Base-by-base conservation (phyloP, 2,797 vertebrate species). In the Lacerta viridis region DNA sequence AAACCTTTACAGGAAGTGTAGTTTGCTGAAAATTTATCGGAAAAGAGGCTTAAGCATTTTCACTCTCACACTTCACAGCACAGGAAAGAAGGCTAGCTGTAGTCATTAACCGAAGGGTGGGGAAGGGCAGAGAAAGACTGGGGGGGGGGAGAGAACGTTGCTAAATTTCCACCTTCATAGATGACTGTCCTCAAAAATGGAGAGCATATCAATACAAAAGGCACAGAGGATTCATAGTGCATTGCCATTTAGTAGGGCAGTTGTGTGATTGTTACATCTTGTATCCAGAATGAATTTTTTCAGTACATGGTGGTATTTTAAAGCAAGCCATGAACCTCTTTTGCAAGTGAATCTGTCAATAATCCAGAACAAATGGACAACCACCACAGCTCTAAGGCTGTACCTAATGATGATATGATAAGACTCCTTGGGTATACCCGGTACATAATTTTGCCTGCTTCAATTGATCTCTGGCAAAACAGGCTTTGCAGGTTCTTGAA, bases 51-150 rank as follows among this genome's bases (percentile, higher is more conserved):
- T 84, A 91, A 29, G 1, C 8, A 2, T 43, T 66, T 90, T 23
- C 8, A 69, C 6, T 88, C 15, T 89, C 7, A 33, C 3, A 71
- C 1, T 88, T 85, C 79, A 8, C 75, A 90, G 80, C 41, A 50
- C 76, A 76, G 80, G 69, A 91, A 88, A 88, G 83, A 92, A 77
- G 76, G 66, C 39, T 87, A 83, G 84, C 46, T 90, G 29, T 43
- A 43, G 5, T 76, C 55, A 36, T 46, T 90, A 79, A 69, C 43
- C 87, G 18, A 46, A 88, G 80, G 85, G n/a, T 80, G 1, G 3
- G 41, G 59, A 86, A 89, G 55, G 29, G 69, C 8, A 85, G 84
- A 88, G 66, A 86, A 93, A 72, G 15, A 27, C 18, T 25, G 17
- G 75, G n/a, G 20, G 9, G 41, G 66, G 29, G 18, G 13, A n/a